Base-by-base conservation (phyloP, 2,888 invertebrate genomes). In the Stenodera caucasica region DNA sequence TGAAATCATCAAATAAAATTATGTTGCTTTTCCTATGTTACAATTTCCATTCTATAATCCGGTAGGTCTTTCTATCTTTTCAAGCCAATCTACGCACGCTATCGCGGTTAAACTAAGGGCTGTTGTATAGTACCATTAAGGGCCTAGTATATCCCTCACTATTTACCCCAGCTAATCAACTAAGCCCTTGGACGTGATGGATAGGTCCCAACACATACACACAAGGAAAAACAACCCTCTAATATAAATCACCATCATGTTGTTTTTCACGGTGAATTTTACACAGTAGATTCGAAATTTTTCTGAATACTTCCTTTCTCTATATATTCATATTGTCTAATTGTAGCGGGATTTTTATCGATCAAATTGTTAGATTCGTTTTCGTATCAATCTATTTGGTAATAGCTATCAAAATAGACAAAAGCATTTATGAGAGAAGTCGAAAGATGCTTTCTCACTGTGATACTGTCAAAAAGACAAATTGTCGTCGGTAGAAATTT, bases 21-120 rank as follows among this genome's bases (percentile, higher is more conserved):
- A n/a, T n/a, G n/a, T n/a, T n/a, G n/a, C n/a, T n/a, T n/a, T n/a
- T n/a, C n/a, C n/a, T 26, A 26, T 26, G 69, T 70, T 70, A 72
- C 72, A 72, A 70, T 72, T 72, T 71, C 71, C 70, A 70, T 68
- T 67, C 65, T 61, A 68, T 70, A 72, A 70, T 70, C 71, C 66
- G 63, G n/a, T n/a, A 23, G 71, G 67, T 65, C 69, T 65, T 55
- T 61, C 69, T 65, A 65, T 67, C 70, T 67, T 69, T 65, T 45
- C 60, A 68, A 70, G 67, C 70, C 70, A 68, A 68, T 72, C 70
- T 70, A 65, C 6, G 32, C 64, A 67, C 61, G 65, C 68, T 68
- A 67, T 68, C 67, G 67, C 68, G 68, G 69, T 70, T 65, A 58
- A 63, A 65, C 64, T 64, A 63, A 66, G 63, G 64, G 67, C 63